phyloP scores from a whole-genome alignment of 2,888 invertebrate genomes.

The Agrochola lychnidis region DNA sequence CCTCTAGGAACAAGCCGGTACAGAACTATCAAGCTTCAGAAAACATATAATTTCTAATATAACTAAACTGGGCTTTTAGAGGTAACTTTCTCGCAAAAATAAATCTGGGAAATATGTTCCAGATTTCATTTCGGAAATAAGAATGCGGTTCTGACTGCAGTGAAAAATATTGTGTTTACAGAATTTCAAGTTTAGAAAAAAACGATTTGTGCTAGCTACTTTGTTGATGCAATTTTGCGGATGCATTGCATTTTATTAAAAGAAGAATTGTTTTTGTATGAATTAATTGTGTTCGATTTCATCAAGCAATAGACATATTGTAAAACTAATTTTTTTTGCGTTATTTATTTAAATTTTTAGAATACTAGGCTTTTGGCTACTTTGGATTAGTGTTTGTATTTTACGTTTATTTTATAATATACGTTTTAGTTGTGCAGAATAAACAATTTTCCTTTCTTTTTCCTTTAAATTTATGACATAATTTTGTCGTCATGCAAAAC shows the following conservation, averaged over 20 bases:
- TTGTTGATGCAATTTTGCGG: background rate
- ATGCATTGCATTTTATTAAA: background rate
- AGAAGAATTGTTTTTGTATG: too few species aligned
- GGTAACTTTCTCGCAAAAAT: background rate
- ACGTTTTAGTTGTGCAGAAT: background rate
- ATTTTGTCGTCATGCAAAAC: background rate
- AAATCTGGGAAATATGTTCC: background rate
- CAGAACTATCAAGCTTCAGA: constrained; percentile 2
- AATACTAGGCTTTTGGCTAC: background rate
- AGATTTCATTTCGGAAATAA: background rate
- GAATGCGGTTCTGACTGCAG: background rate
- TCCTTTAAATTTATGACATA: background rate
- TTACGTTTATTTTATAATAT: background rate
- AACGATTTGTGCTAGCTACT: background rate
- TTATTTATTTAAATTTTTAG: too few species aligned
- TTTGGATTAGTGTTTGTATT: background rate
- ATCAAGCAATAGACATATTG: too few species aligned
- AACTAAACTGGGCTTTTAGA: constrained; percentile 7
- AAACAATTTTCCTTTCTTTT: background rate
- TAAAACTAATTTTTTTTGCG: too few species aligned
- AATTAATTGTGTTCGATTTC: background rate
- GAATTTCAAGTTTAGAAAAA: background rate
- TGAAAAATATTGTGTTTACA: background rate
- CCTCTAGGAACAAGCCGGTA: background rate
- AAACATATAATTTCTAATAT: constrained; percentile 22